Evolutionary conservation across 2,888 invertebrate genomes (phyloP), one percentile per base, ranked within the genome.

Genomic region (Ophioninae sp.): DNA sequence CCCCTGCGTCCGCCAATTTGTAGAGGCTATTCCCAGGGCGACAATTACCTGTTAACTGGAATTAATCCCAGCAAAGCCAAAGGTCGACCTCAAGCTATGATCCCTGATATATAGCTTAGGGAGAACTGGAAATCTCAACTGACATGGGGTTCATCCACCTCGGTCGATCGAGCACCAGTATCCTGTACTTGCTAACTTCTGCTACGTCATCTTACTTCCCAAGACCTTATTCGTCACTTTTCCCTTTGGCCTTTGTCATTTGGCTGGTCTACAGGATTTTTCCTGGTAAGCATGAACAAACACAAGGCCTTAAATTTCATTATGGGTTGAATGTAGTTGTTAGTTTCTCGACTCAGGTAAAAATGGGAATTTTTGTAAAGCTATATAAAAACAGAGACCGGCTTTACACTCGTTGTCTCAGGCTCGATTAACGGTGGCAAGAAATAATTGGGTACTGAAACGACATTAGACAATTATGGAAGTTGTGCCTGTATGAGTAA

Each of bases 1-100:
- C 87, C 82, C 82, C 81, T 82, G 83, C 78, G 85, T 83, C 85
- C 74, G 82, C 85, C 87, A 88, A 88, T 89, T 89, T 87, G 86
- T 79, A 82, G 79, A 64, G 86, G 87, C 85, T 81, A 84, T 85
- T 91, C 91, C 91, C 90, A 83, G 76, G 80, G 89, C 89, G 88
- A 83, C 89, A 89, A 89, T 91, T 89, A 89, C 62, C 88, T 89
- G 89, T 90, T 90, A 88, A 87, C 89, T 88, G 85, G 89, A 91
- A 90, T 91, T 91, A 90, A 90, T 89, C 89, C 87, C 82, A 83
- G 56, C 84, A 23, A 75, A 81, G 62, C 39, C 57, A 23, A 21
- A 65, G 65, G 59, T 70, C 62, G 61, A 62, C 65, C 75, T 30
- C 72, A 83, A 79, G 65, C 79, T 79, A 75, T 64, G 64, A 64